These are phyloP conservation scores for Penelope pileata DNA, from an alignment of 2,113 vertebrate genomes.

Conservation along the genomic window DNA sequence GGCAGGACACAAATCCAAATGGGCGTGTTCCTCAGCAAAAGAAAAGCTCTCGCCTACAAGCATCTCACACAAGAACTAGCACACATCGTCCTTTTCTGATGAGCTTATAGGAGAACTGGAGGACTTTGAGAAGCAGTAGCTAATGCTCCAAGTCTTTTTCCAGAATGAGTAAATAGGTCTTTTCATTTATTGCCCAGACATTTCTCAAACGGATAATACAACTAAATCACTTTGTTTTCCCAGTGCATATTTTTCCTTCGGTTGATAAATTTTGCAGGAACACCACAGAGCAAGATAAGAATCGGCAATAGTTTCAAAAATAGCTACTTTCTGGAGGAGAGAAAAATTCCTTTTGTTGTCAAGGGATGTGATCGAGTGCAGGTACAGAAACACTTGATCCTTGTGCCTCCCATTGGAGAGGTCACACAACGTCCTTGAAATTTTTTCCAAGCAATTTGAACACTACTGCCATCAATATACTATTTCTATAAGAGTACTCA, in stretches of 20 bases:
- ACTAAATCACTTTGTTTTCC: not conserved
- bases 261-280: not conserved
- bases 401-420: not conserved
- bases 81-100: not conserved
- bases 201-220: no score
- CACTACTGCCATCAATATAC: no score
- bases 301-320: not conserved
- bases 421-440: not conserved
- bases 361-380: rapidly evolving
- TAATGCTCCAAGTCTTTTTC: not conserved
- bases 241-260: not conserved
- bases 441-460: not conserved
- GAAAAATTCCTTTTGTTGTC: not conserved
- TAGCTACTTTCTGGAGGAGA: not conserved
- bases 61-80: not conserved
- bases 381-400: not conserved
- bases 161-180: not conserved
- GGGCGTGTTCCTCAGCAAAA: not conserved
- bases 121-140: not conserved
- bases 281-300: not conserved
- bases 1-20: not conserved
- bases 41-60: not conserved
- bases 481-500: not conserved
- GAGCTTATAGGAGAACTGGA: not conserved
- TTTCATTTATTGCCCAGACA: not conserved